Evolutionary conservation across 37 sponge, comb jelly and placozoan species (phyloP).

Genomic region (Crambe crambe): DNA sequence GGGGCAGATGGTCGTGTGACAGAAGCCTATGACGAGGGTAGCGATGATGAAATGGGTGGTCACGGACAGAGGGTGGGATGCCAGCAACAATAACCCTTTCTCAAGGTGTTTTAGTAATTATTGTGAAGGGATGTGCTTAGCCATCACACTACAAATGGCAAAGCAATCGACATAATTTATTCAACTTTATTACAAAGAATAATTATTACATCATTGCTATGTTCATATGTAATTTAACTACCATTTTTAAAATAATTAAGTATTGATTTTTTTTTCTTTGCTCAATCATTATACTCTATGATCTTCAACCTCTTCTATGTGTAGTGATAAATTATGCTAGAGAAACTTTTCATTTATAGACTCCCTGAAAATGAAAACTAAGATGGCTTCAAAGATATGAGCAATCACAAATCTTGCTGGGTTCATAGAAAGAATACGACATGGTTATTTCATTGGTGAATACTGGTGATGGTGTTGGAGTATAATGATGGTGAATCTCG

Average conservation of each 20-base stretch:
- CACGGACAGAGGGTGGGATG: slow-evolving; percentile 23
- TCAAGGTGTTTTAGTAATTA: neutral
- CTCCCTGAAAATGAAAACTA: too few species aligned
- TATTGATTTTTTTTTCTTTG: too few species aligned
- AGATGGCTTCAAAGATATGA: neutral
- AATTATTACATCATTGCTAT: too few species aligned
- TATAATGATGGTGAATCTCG: neutral
- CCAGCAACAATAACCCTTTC: slow-evolving; percentile 27
- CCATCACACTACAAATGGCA: too few species aligned
- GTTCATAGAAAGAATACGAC: neutral
- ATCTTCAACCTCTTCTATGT: too few species aligned
- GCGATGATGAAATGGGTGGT: slow-evolving; percentile 34
- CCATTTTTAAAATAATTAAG: too few species aligned
- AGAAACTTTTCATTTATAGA: too few species aligned
- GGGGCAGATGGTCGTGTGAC: neutral
- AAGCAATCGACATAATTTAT: too few species aligned
- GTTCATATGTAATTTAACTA: too few species aligned
- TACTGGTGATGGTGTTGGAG: neutral
- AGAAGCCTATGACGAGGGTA: slow-evolving; percentile 29
- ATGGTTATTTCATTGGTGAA: neutral
- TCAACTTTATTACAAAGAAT: too few species aligned
- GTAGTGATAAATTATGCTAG: too few species aligned
- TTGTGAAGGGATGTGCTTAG: neutral
- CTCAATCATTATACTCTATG: too few species aligned
- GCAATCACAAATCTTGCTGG: neutral